Evolutionary conservation across 2,888 invertebrate species (phyloP).

Genomic region (Drosophila paranaensis): DNA sequence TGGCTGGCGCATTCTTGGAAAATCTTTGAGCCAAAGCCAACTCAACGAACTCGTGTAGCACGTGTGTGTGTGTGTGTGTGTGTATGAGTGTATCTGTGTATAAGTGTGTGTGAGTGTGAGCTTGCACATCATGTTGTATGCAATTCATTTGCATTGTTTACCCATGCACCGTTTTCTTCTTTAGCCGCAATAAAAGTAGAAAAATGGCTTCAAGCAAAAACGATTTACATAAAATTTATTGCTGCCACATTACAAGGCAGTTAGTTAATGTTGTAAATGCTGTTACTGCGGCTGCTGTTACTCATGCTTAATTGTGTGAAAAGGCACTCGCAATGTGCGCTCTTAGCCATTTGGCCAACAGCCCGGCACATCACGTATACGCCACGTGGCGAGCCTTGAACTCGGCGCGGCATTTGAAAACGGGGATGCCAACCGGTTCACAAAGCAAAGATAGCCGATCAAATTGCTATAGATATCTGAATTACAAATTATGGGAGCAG

Average conservation of each 20-base stretch:
- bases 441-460: conserved; percentile 3
- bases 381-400: conserved; percentile 77
- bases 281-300: conserved; percentile 8
- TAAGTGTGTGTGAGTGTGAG: conserved; percentile 31
- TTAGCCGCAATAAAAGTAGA: conserved; percentile 51
- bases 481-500: neutral
- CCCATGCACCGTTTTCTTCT: conserved; percentile 69
- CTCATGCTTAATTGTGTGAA: conserved; percentile 76
- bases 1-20: conserved; percentile 71
- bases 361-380: conserved; percentile 71
- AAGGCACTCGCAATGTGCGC: conserved; percentile 44
- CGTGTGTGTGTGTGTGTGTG: conserved; percentile 11
- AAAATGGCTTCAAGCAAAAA: conserved; percentile 54
- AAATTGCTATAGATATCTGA: neutral
- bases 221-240: conserved; percentile 80
- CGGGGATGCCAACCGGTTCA: conserved; percentile 55
- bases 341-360: conserved; percentile 38
- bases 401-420: conserved; percentile 59
- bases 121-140: conserved; percentile 69
- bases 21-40: conserved; percentile 52
- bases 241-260: conserved; percentile 80
- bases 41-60: conserved; percentile 11
- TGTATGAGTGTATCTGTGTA: no score
- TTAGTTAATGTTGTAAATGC: conserved; percentile 63
- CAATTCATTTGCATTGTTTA: conserved; percentile 81